These are phyloP conservation scores for Cryptus armator DNA, from an alignment of 2,888 invertebrate species.

Conservation along the genomic window DNA sequence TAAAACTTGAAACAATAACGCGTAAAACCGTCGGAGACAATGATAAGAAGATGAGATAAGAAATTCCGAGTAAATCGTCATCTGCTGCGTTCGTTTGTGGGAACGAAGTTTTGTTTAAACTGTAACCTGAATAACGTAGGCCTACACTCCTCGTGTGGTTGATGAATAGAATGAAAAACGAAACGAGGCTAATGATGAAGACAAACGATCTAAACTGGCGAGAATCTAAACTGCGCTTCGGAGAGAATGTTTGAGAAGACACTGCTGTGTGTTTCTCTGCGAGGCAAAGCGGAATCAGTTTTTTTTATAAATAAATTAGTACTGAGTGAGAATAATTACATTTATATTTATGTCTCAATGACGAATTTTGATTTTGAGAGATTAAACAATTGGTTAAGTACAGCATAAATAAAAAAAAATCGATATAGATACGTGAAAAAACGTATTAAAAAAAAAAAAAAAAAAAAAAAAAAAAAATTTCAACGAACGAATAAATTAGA, in stretches of 20 bases:
- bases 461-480: no score
- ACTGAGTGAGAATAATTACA: slow-evolving; percentile 45
- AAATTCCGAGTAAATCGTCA: slow-evolving; percentile 15
- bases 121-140: slow-evolving; percentile 41
- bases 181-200: slow-evolving; percentile 78
- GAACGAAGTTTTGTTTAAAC: slow-evolving; percentile 8
- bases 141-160: slow-evolving; percentile 67
- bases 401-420: background rate
- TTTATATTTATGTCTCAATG: slow-evolving; percentile 35
- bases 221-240: slow-evolving; percentile 23
- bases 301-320: slow-evolving; percentile 23
- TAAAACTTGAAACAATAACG: background rate
- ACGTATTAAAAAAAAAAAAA: no score
- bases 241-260: background rate
- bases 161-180: slow-evolving; percentile 75
- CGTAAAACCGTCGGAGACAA: background rate
- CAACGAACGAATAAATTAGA: no score
- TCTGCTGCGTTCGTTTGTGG: background rate
- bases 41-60: slow-evolving; percentile 3
- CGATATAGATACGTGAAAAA: background rate
- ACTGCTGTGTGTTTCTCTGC: slow-evolving; percentile 22
- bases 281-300: slow-evolving; percentile 38
- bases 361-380: slow-evolving; percentile 34
- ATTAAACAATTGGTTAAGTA: background rate
- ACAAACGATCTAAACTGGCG: slow-evolving; percentile 75